phyloP scores from a whole-genome alignment of 2,888 invertebrate species.

The Himalopsyche kuldschensis region DNA sequence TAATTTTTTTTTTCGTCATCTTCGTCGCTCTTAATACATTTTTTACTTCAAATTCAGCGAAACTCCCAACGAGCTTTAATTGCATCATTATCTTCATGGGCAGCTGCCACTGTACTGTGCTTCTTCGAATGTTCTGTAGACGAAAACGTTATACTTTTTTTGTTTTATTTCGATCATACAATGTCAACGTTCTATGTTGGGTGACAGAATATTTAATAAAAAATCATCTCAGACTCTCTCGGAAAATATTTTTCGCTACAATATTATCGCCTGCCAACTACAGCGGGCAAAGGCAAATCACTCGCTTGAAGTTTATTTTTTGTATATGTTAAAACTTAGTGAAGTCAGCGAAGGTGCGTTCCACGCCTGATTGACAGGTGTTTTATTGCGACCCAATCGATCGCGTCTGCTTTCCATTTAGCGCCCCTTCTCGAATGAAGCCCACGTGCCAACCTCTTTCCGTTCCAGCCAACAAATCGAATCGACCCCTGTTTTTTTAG shows the following conservation, averaged over 20 bases:
- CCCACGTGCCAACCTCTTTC: slow-evolving; percentile 20
- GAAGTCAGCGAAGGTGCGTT: background rate
- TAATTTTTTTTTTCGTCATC: too few relatives aligned
- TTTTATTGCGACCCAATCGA: slow-evolving; percentile 34
- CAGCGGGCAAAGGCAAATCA: background rate
- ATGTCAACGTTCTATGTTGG: background rate
- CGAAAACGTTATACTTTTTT: too few relatives aligned
- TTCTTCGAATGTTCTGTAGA: too few relatives aligned
- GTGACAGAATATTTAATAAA: background rate
- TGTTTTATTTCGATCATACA: background rate
- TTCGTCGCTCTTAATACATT: too few relatives aligned
- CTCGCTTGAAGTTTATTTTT: background rate
- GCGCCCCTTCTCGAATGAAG: slow-evolving; percentile 12
- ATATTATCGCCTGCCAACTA: background rate
- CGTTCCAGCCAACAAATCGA: slow-evolving; percentile 20
- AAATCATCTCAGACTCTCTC: background rate
- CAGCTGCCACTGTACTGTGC: too few relatives aligned
- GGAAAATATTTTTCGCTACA: background rate
- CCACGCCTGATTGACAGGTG: slow-evolving; percentile 29
- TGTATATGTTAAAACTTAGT: background rate
- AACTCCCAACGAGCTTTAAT: too few relatives aligned
- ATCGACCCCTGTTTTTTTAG: slow-evolving; percentile 9
- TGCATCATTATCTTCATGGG: too few relatives aligned
- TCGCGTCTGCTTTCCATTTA: slow-evolving; percentile 29
- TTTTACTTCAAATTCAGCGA: too few relatives aligned